Percentiles rank a stretch among this genome's conserved stretches.
These are phyloP conservation scores for Mola mola DNA, from an alignment of 2,113 vertebrate genomes.

Conservation along the genomic window DNA sequence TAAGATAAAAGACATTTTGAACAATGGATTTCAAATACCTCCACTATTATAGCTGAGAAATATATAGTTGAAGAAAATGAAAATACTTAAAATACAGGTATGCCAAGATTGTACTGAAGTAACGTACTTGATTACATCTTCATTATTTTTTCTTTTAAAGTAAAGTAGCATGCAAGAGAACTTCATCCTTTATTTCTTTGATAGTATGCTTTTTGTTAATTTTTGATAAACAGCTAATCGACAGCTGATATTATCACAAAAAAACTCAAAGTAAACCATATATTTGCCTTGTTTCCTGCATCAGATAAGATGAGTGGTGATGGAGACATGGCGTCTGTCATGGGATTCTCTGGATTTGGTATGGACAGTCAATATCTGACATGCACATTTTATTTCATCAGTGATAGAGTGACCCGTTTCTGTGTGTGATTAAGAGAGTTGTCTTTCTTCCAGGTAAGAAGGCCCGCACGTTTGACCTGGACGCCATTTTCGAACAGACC, in stretches of 20 bases:
- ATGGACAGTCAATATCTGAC: slow-evolving; percentile 11
- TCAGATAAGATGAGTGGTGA: slow-evolving; percentile 45
- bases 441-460: slow-evolving; percentile 87
- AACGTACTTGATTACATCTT: too few species aligned
- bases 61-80: too few species aligned
- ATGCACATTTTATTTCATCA: not conserved
- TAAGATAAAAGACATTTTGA: too few species aligned
- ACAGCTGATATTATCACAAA: too few species aligned
- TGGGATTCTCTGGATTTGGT: slow-evolving; percentile 86
- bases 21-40: too few species aligned
- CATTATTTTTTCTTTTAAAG: too few species aligned
- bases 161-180: too few species aligned
- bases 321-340: slow-evolving; percentile 78
- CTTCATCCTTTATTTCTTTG: not conserved
- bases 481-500: slow-evolving; percentile 97
- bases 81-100: too few species aligned
- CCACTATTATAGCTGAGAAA: too few species aligned
- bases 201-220: too few species aligned
- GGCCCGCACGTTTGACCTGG: slow-evolving; percentile 94
- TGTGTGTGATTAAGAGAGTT: not conserved
- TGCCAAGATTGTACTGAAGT: too few species aligned
- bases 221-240: too few species aligned
- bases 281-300: slow-evolving; percentile 2
- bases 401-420: not conserved
- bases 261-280: not conserved